Evolutionary conservation across 1,140 invertebrate species (phyloP), one percentile per base, ranked within the genome.

Genomic region (Drosophila takahashii): DNA sequence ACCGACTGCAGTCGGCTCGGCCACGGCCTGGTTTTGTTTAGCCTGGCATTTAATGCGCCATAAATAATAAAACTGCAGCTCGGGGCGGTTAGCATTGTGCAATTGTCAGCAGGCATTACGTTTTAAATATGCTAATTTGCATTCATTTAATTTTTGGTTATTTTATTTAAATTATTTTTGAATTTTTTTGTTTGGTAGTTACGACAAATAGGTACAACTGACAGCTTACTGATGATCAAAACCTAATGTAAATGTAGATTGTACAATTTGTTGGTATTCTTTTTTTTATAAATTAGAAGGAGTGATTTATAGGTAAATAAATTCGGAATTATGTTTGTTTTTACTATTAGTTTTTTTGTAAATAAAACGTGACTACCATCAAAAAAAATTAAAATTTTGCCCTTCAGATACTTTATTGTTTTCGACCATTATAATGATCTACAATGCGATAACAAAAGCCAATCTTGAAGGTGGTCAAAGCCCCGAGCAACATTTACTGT

Each of bases 111-210:
- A 47, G 57, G 80, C 61, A 87, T 87, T 80, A 90, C 84, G 72
- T 80, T 80, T 84, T 67, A 87, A 87, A 87, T 87, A 89, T 87
- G 84, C 73, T 84, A 77, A 84, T 87, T 80, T 84, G 36, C 73
- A 84, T 84, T 77, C 56, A 84, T 90, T 76, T 61, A 58, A 45
- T 74, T 77, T 75, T 73, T 47, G 47, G 59, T 45, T 61, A 47
- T 81, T 70, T 77, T 45, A 54, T 59, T 64, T 67, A 51, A 76
- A 54, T 45, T 66, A 47, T 56, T 69, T 64, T 61, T 64, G 42
- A 18, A 34, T 10, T 45, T 44, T 36, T 45, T 13, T 15, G 22
- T 22, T 22, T 22, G 22, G 22, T 3, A 22, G 22, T 1, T 22
- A 3, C 15, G 18, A 42, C 10, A 62, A 54, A 47, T 74, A 34